Conservation (phyloP, 2,888 invertebrate genomes). For the Ennomos fuscantarius region DNA sequence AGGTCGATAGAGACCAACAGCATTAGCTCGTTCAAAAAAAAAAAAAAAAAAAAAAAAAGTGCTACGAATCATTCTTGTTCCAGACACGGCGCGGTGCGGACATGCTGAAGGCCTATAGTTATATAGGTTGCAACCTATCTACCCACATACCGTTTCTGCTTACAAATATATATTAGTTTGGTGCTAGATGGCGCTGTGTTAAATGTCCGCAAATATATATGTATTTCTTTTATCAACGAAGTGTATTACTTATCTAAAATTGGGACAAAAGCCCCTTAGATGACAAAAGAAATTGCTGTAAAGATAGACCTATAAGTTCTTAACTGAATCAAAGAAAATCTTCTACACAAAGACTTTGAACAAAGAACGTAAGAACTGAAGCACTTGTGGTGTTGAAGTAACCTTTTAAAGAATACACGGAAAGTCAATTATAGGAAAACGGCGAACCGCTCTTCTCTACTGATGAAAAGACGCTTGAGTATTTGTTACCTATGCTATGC, state of each 20-base stretch:
- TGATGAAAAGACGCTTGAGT: slow-evolving; percentile 4
- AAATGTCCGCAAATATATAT: too few relatives aligned
- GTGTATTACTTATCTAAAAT: not conserved
- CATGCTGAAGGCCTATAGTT: too few relatives aligned
- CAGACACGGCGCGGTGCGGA: too few relatives aligned
- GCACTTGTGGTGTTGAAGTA: slow-evolving; percentile 39
- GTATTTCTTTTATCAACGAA: too few relatives aligned
- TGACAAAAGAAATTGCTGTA: not conserved
- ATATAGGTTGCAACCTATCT: too few relatives aligned
- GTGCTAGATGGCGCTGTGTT: too few relatives aligned
- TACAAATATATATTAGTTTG: too few relatives aligned
- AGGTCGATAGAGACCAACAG: too few relatives aligned
- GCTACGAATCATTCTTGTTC: too few relatives aligned
- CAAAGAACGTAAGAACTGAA: slow-evolving; percentile 31
- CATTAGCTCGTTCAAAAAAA: too few relatives aligned
- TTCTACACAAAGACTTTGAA: slow-evolving; percentile 36
- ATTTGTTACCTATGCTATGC: slow-evolving; percentile 4
- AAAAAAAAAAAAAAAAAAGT: too few relatives aligned
- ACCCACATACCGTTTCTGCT: too few relatives aligned
- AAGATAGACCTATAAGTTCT: slow-evolving; percentile 19
- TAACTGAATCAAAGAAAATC: slow-evolving; percentile 18
- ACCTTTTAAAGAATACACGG: slow-evolving; percentile 52
- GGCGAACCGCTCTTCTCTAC: slow-evolving; percentile 30
- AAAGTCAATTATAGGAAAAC: slow-evolving; percentile 58
- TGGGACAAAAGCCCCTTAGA: not conserved